A percentile compares a stretch with the other conserved stretches of the same genome.
Evolutionary conservation across 2,113 vertebrate genomes (phyloP).

Genomic region (Misgurnus anguillicaudatus): DNA sequence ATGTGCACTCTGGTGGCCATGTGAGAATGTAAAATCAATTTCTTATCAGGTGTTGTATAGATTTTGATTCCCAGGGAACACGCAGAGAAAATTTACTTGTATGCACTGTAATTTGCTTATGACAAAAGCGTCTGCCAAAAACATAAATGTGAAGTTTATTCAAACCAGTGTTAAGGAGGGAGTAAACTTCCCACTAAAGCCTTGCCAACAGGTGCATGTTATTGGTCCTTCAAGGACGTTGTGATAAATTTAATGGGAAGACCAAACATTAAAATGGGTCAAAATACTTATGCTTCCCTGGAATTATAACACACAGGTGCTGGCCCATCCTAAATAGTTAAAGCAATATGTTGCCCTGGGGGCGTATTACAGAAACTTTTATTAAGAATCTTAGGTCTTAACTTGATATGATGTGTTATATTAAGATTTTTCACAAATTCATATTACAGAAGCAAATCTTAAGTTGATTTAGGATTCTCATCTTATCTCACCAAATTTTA

Average conservation of each 20-base stretch:
- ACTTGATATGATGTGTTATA: too few species aligned
- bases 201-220: neutral
- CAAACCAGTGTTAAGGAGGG: neutral
- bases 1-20: neutral
- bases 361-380: too few species aligned
- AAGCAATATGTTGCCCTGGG: too few species aligned
- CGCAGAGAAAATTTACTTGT: too few species aligned
- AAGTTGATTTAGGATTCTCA: too few species aligned
- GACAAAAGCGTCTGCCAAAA: too few species aligned
- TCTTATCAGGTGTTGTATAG: neutral
- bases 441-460: too few species aligned
- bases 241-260: neutral
- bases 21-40: neutral
- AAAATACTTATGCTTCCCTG: neutral
- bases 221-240: conserved; percentile 9
- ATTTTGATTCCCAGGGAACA: neutral
- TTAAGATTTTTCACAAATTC: too few species aligned
- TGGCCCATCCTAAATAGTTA: neutral
- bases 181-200: neutral
- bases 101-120: too few species aligned
- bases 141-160: too few species aligned
- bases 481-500: too few species aligned
- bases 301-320: neutral
- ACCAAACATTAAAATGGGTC: neutral
- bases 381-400: too few species aligned